These are phyloP conservation scores for Tenrec ecaudatus DNA, from an alignment of 2,113 vertebrate genomes.

Conservation along the genomic window DNA sequence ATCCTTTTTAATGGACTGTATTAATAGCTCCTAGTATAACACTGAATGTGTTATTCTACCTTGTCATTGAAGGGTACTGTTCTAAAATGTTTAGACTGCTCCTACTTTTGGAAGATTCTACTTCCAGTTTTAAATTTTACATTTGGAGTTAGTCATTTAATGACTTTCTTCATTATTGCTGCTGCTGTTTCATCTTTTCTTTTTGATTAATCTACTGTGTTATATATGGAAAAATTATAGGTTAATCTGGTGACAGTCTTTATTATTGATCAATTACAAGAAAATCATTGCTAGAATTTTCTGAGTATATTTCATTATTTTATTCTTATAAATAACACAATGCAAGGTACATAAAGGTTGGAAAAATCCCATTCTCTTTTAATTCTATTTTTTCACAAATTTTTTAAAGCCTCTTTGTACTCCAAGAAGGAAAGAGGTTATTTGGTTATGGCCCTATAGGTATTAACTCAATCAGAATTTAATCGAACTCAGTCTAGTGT, in stretches of 20 bases:
- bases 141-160: not conserved
- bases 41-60: slow-evolving; percentile 1
- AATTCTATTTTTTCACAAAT: no score
- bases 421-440: slow-evolving; percentile 29
- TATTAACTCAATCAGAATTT: slow-evolving; percentile 40
- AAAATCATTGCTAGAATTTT: slow-evolving; percentile 37
- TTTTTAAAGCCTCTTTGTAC: no score
- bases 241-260: slow-evolving; percentile 20
- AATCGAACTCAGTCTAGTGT: not conserved
- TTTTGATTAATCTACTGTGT: slow-evolving; percentile 20
- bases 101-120: slow-evolving; percentile 46
- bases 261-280: not conserved
- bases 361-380: no score
- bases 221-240: not conserved
- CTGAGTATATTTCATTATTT: slow-evolving; percentile 26
- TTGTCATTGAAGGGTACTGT: not conserved
- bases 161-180: slow-evolving; percentile 29
- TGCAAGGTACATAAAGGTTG: not conserved
- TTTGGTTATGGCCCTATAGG: not conserved
- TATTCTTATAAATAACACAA: slow-evolving; percentile 21
- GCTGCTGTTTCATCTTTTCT: not conserved
- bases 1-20: slow-evolving; percentile 7
- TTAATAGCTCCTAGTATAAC: slow-evolving; percentile 18
- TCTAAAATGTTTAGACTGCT: not conserved
- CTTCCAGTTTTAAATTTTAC: slow-evolving; percentile 14